Evolutionary conservation across 2,888 invertebrate genomes (phyloP).

Genomic region (Crioceris asparagi): DNA sequence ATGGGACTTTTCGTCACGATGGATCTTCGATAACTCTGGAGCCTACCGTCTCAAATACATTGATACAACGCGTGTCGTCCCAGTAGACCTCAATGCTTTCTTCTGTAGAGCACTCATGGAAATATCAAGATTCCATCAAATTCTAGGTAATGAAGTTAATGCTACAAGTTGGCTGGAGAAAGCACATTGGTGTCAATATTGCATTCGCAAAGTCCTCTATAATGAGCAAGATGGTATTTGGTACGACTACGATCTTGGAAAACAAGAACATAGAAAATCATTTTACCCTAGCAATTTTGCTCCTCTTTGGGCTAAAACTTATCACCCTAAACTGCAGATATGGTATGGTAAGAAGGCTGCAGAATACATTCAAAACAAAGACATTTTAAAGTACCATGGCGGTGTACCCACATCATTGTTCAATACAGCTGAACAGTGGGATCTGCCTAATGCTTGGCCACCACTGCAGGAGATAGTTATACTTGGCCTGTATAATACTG

Average conservation of each 20-base stretch:
- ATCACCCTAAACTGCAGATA: slow-evolving; percentile 15
- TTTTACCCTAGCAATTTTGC: slow-evolving; percentile 64
- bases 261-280: slow-evolving; percentile 46
- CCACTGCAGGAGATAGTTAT: slow-evolving; percentile 68
- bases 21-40: slow-evolving; percentile 59
- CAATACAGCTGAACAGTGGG: slow-evolving; percentile 66
- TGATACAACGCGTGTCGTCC: slow-evolving; percentile 55
- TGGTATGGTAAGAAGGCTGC: slow-evolving; percentile 43
- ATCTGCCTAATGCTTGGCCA: slow-evolving; percentile 78
- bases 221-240: slow-evolving; percentile 62
- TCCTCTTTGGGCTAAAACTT: slow-evolving; percentile 56
- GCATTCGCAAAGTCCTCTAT: slow-evolving; percentile 64
- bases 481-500: slow-evolving; percentile 46
- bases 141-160: slow-evolving; percentile 41
- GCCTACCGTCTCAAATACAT: slow-evolving; percentile 48
- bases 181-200: slow-evolving; percentile 46
- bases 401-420: slow-evolving; percentile 59
- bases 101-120: slow-evolving; percentile 58
- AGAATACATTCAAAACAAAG: slow-evolving; percentile 40
- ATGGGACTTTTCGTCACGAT: slow-evolving; percentile 79
- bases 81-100: slow-evolving; percentile 75
- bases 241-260: slow-evolving; percentile 63
- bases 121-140: slow-evolving; percentile 48
- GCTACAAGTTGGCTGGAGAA: slow-evolving; percentile 42
- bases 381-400: slow-evolving; percentile 40